A percentile compares a stretch with the other conserved stretches of the same genome.
Evolutionary conservation across 2,888 invertebrate species (phyloP).

Genomic region (Lithodes maja): DNA sequence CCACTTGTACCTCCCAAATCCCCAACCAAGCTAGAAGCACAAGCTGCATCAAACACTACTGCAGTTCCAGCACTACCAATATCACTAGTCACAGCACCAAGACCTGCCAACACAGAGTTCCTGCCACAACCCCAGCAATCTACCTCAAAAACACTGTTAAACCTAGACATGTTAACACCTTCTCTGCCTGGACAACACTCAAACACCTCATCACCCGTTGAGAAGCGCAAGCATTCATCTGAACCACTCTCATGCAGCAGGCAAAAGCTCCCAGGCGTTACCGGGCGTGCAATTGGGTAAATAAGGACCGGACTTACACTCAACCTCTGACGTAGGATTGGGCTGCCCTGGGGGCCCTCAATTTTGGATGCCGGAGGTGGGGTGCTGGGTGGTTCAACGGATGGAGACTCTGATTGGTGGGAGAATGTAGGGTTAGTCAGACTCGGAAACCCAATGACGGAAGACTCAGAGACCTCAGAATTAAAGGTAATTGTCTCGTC

Average conservation of each 20-base stretch:
- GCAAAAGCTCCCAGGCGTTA: neutral
- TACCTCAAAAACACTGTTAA: neutral
- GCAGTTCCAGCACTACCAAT: neutral
- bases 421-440: neutral
- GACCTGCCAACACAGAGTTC: neutral
- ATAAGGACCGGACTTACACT: constrained; percentile 40
- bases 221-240: neutral
- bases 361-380: neutral
- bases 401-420: constrained; percentile 6
- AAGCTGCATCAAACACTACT: neutral
- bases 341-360: constrained; percentile 33
- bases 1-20: neutral
- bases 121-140: neutral
- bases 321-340: constrained; percentile 61
- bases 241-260: constrained; percentile 13
- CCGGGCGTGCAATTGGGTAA: neutral
- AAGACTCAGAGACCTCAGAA: no score
- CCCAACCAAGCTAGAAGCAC: neutral
- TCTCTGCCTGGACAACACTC: neutral
- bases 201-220: neutral
- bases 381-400: neutral
- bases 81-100: neutral
- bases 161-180: neutral
- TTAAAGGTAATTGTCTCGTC: no score
- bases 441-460: no score